A percentile compares a stretch with the other conserved stretches of the same genome.
Conservation (phyloP, 1,140 invertebrate genomes). For the Achroia grisella region DNA sequence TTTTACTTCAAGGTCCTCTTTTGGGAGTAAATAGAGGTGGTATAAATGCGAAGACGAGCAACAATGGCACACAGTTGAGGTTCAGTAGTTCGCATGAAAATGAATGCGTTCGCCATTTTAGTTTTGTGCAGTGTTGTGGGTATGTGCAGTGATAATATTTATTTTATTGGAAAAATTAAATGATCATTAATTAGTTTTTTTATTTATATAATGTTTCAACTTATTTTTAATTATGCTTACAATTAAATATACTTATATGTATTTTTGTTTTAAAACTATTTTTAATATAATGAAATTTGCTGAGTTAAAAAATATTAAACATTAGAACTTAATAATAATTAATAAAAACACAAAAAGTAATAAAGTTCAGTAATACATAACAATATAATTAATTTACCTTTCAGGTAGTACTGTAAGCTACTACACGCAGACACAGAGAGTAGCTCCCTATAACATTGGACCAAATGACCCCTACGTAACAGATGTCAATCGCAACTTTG, state of each 20-base stretch:
- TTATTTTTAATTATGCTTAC: too few relatives aligned
- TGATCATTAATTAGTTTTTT: background rate
- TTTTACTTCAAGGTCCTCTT: constrained; percentile 66
- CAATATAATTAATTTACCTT: constrained; percentile 21
- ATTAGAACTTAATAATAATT: background rate
- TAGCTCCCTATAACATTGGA: constrained; percentile 40
- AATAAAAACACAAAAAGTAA: background rate
- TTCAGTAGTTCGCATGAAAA: constrained; percentile 47
- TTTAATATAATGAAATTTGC: too few relatives aligned
- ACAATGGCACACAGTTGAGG: constrained; percentile 54
- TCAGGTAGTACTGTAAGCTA: constrained; percentile 44
- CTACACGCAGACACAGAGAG: constrained; percentile 42
- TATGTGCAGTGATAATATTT: constrained; percentile 32
- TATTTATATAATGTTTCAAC: background rate
- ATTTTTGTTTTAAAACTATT: too few relatives aligned
- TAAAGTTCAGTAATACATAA: background rate
- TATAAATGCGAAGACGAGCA: constrained; percentile 63
- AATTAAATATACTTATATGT: too few relatives aligned
- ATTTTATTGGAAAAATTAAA: background rate
- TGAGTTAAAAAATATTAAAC: background rate
- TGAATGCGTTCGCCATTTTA: constrained; percentile 44
- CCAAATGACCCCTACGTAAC: constrained; percentile 42
- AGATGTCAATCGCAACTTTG: constrained; percentile 26
- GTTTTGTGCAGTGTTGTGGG: constrained; percentile 47
- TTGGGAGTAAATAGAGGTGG: constrained; percentile 63